Percentiles rank a stretch among this genome's conserved stretches.
Conservation (phyloP, 1,140 invertebrate species). For the Drosophila sp. region DNA sequence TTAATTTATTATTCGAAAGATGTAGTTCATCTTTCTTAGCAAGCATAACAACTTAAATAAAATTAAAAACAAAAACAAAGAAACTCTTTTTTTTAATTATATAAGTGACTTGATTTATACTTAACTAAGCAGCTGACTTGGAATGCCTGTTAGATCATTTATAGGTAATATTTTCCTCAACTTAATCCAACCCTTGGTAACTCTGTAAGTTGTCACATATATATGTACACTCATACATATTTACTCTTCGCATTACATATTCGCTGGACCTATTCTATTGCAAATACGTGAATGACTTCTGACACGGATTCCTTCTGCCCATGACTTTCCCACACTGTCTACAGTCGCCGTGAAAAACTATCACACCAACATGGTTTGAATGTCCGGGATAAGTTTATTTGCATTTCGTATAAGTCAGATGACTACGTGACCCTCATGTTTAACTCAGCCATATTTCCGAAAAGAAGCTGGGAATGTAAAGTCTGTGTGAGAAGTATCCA, state of each 20-base stretch:
- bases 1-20: no score
- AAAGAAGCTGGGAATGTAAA: neutral
- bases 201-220: constrained; percentile 2
- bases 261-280: neutral
- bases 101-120: no score
- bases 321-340: neutral
- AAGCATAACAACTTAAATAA: no score
- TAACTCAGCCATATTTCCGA: constrained; percentile 15
- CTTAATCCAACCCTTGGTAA: neutral
- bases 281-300: neutral
- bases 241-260: neutral
- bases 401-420: constrained; percentile 75
- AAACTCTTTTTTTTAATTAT: no score
- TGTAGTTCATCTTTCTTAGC: no score
- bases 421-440: constrained; percentile 68
- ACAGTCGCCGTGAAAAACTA: constrained; percentile 1
- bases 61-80: no score
- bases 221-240: no score
- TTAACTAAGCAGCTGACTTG: no score
- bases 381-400: constrained; percentile 54
- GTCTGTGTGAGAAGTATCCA: constrained; percentile 3
- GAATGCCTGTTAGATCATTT: constrained; percentile 17
- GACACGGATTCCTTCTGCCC: neutral
- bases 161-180: neutral
- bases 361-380: constrained; percentile 9